Conservation (phyloP, 2,888 invertebrate species). For the Hetaerina titia region DNA sequence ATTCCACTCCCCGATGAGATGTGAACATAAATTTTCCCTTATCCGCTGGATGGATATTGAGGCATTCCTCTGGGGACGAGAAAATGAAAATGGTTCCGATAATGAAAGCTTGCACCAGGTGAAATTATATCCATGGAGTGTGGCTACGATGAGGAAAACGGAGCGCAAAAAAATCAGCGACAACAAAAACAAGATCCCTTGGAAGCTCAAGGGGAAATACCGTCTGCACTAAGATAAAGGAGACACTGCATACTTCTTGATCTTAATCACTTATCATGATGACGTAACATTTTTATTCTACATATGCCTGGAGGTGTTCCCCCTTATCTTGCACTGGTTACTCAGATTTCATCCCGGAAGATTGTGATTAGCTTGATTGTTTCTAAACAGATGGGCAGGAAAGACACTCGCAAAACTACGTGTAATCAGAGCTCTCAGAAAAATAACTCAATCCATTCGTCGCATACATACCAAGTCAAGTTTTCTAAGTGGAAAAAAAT, state of each 20-base stretch:
- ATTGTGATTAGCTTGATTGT: background rate
- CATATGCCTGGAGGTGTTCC: background rate
- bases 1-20: background rate
- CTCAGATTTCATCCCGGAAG: background rate
- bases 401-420: background rate
- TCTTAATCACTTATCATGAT: background rate
- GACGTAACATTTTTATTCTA: background rate
- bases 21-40: background rate
- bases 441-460: background rate
- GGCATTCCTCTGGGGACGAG: background rate
- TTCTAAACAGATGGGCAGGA: background rate
- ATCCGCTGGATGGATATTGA: background rate
- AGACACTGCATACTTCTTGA: background rate
- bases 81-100: background rate
- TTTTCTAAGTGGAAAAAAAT: too few relatives aligned
- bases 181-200: background rate
- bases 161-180: background rate
- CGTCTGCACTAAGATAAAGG: background rate
- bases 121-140: background rate
- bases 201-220: background rate
- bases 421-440: background rate
- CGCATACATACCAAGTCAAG: background rate
- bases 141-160: background rate
- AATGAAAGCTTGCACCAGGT: background rate
- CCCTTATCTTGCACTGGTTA: background rate